These are phyloP conservation scores for Urophycis tenuis DNA, from an alignment of 2,797 vertebrate genomes.

Conservation along the genomic window DNA sequence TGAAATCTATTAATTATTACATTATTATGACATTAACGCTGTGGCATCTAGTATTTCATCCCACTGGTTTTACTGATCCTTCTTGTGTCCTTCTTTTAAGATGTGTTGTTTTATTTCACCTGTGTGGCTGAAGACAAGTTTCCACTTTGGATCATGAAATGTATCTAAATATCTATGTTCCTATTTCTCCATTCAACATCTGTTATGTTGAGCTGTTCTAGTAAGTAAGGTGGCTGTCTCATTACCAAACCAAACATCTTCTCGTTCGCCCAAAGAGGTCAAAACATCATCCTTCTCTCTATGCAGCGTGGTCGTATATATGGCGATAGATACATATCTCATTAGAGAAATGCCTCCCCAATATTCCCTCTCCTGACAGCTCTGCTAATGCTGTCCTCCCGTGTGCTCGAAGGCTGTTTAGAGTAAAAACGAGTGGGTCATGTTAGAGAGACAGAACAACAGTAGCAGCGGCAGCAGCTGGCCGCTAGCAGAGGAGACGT, in stretches of 20 bases:
- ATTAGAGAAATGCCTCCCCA: not conserved
- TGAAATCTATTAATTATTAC: not conserved
- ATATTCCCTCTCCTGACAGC: not conserved
- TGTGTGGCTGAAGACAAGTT: too few relatives aligned
- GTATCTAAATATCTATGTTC: not conserved
- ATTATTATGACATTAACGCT: not conserved
- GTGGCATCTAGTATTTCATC: not conserved
- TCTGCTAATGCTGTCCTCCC: not conserved
- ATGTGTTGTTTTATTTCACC: too few relatives aligned
- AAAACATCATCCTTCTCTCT: not conserved
- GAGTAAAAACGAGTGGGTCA: constrained; percentile 42
- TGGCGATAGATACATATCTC: not conserved
- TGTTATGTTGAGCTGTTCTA: not conserved
- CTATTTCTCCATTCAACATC: not conserved
- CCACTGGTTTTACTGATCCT: not conserved
- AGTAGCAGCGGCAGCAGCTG: constrained; percentile 65
- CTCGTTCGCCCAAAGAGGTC: not conserved
- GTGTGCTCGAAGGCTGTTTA: constrained; percentile 8
- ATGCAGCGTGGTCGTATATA: not conserved
- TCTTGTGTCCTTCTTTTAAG: not conserved
- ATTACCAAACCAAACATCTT: not conserved
- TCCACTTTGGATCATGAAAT: not conserved
- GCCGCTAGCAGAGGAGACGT: constrained; percentile 60
- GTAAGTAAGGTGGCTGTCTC: not conserved
- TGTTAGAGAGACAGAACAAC: constrained; percentile 53